These are phyloP conservation scores for Zosterops borbonicus DNA, from an alignment of 2,113 vertebrate species.

Conservation along the genomic window DNA sequence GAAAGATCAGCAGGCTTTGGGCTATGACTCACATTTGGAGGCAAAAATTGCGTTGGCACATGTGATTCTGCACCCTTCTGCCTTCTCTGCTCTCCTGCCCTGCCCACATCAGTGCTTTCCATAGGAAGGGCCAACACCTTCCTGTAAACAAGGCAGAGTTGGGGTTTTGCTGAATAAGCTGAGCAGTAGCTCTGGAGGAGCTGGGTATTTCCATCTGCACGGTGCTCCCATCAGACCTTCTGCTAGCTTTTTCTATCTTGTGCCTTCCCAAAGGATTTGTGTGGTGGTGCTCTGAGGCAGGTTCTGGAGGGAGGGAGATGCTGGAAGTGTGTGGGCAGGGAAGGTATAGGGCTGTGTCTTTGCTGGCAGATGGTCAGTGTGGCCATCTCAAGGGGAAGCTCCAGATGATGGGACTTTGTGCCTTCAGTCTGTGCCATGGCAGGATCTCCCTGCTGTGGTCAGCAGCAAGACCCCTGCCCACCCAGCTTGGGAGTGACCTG, in stretches of 20 bases:
- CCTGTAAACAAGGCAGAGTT: not conserved
- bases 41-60: not conserved
- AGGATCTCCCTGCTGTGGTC: not conserved
- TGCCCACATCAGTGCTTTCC: not conserved
- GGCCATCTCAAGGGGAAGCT: not conserved
- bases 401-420: not conserved
- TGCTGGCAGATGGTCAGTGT: fast-evolving
- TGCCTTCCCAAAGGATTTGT: not conserved
- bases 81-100: not conserved
- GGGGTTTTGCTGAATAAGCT: not conserved
- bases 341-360: not conserved
- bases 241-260: not conserved
- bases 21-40: constrained; percentile 6
- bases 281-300: not conserved
- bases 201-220: not conserved
- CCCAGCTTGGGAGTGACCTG: not conserved
- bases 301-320: not conserved
- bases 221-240: not conserved
- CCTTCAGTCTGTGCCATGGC: not conserved
- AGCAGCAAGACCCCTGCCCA: not conserved
- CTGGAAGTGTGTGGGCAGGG: not conserved
- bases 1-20: constrained; percentile 2
- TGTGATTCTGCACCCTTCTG: not conserved
- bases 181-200: not conserved
- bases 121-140: not conserved